Evolutionary conservation across 37 sponge, comb jelly and placozoan species (phyloP).

Genomic region (Cladorhizidae sp.): DNA sequence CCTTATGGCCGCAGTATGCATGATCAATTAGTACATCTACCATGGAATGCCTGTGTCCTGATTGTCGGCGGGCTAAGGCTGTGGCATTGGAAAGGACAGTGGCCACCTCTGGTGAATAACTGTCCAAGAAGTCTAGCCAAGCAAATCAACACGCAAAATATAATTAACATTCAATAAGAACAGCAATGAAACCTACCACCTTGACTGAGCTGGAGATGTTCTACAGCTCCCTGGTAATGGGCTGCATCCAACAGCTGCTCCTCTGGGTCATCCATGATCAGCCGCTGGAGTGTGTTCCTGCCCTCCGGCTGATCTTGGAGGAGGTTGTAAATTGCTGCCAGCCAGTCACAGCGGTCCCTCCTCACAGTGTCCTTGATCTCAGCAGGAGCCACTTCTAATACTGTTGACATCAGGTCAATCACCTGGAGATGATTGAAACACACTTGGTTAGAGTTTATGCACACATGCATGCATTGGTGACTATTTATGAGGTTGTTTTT

Average conservation of each 20-base stretch:
- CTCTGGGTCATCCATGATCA: constrained; percentile 34
- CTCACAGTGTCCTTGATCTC: constrained; percentile 83
- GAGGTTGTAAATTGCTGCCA: constrained; percentile 94
- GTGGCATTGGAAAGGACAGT: constrained; percentile 6
- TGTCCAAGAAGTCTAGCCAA: constrained; percentile 20
- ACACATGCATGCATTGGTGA: no score
- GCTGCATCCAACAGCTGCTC: constrained; percentile 48
- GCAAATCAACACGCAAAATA: not conserved
- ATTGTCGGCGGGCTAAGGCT: not conserved
- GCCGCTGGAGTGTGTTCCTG: constrained; percentile 53
- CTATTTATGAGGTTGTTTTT: no score
- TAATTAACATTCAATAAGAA: not conserved
- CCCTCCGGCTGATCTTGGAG: constrained; percentile 93
- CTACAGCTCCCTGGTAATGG: constrained; percentile 34
- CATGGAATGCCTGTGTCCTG: constrained; percentile 21
- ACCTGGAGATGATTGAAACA: constrained; percentile 53
- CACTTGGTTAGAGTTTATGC: no score
- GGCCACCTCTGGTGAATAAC: constrained; percentile 26
- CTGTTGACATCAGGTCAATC: constrained; percentile 80
- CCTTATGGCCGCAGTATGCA: no score
- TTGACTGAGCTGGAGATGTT: constrained; percentile 55
- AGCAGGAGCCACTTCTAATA: constrained; percentile 65
- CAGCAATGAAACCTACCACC: constrained; percentile 5
- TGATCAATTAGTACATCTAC: not conserved
- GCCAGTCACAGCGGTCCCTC: constrained; percentile 95